Evolutionary conservation across 2,797 vertebrate species (phyloP).

Genomic region (Manis pentadactyla): DNA sequence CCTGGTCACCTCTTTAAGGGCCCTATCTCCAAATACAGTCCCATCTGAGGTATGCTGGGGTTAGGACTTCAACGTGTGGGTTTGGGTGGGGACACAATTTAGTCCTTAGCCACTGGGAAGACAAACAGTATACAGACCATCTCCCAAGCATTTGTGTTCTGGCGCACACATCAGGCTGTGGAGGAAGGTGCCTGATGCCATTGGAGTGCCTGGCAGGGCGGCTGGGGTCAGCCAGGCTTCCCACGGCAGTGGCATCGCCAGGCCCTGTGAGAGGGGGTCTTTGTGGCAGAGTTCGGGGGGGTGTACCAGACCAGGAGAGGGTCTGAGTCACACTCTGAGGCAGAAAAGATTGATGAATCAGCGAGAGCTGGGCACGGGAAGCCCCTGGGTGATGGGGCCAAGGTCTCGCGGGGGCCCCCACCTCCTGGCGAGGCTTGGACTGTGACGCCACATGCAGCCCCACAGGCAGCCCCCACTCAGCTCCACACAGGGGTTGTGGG

Average conservation of each 20-base stretch:
- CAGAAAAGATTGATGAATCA: neutral
- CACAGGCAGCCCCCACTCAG: fast-evolving
- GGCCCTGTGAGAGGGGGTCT: neutral
- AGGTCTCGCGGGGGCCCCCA: neutral
- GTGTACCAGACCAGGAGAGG: neutral
- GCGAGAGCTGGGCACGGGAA: neutral
- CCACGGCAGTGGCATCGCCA: no score
- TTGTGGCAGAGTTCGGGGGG: neutral
- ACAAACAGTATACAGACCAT: neutral
- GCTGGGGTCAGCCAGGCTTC: neutral
- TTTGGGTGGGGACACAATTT: neutral
- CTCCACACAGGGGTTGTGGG: neutral
- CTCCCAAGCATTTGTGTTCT: neutral
- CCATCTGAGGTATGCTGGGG: neutral
- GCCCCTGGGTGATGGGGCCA: neutral
- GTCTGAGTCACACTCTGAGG: neutral
- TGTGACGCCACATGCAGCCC: neutral
- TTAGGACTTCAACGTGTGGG: neutral
- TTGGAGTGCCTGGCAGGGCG: neutral
- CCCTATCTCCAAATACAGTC: neutral
- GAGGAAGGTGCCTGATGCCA: neutral
- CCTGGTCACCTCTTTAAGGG: neutral
- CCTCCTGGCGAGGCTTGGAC: neutral
- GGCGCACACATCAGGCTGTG: neutral
- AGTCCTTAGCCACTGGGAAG: neutral